phyloP scores from a whole-genome alignment of 2,113 vertebrate genomes.

The Phaetusa simplex region DNA sequence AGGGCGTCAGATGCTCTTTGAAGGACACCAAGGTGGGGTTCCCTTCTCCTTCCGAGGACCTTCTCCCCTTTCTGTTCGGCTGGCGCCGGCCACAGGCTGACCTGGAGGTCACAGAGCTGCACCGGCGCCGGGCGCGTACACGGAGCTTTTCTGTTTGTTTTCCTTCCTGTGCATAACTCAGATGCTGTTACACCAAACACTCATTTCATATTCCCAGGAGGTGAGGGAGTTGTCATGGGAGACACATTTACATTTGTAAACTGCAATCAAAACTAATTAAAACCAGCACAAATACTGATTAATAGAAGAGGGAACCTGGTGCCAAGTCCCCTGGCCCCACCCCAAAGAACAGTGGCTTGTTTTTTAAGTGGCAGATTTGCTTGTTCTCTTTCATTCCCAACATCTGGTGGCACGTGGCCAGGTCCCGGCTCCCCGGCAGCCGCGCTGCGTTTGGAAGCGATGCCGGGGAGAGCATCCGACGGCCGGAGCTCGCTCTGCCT shows the following conservation, averaged over 20 bases:
- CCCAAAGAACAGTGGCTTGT: neutral
- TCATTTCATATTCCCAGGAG: neutral
- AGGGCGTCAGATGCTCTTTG: neutral
- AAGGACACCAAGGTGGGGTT: neutral
- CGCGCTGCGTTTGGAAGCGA: neutral
- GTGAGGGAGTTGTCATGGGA: neutral
- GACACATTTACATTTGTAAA: slow-evolving; percentile 44
- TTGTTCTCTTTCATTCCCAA: neutral
- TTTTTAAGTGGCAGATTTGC: neutral
- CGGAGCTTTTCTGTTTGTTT: neutral
- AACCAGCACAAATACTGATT: slow-evolving; percentile 7
- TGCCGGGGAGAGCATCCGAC: neutral
- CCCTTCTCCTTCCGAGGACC: neutral
- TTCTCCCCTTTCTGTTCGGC: neutral
- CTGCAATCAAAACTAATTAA: slow-evolving; percentile 38
- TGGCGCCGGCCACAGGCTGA: neutral
- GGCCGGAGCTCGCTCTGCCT: neutral
- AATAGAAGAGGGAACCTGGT: neutral
- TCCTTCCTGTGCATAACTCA: neutral
- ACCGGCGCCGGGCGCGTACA: rapidly evolving
- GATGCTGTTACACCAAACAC: neutral
- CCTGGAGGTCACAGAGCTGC: neutral
- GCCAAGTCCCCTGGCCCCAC: neutral
- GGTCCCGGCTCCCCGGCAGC: neutral
- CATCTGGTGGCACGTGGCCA: neutral